A percentile compares a stretch with the other conserved stretches of the same genome.
phyloP scores from a whole-genome alignment of 1,140 invertebrate species.

The Drosophila nasuta region DNA sequence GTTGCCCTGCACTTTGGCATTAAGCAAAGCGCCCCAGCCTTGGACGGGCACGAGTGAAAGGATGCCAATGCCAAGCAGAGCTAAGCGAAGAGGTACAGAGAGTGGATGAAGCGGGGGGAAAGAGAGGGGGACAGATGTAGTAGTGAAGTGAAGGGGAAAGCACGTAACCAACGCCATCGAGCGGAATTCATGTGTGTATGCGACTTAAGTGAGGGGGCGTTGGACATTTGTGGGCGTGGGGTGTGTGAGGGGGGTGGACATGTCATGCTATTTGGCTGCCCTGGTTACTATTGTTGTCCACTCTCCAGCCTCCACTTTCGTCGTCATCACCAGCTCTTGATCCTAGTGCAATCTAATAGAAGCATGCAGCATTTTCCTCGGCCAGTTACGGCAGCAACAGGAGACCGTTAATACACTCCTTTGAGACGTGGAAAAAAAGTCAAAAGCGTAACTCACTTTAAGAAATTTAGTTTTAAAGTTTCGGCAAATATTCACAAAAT shows the following conservation, averaged over 20 bases:
- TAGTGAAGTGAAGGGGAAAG: slow-evolving; percentile 12
- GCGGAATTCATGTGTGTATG: slow-evolving; percentile 54
- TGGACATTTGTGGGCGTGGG: neutral
- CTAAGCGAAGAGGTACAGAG: neutral
- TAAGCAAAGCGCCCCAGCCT: slow-evolving; percentile 52
- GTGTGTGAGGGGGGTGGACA: slow-evolving; percentile 7
- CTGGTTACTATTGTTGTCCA: slow-evolving; percentile 58
- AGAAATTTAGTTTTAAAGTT: neutral
- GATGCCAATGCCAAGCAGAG: slow-evolving; percentile 47
- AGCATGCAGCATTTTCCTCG: slow-evolving; percentile 14
- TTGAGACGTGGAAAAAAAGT: neutral
- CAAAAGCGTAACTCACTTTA: slow-evolving; percentile 2
- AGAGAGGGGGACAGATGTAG: neutral
- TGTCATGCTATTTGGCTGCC: slow-evolving; percentile 60
- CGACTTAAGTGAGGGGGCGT: slow-evolving; percentile 31
- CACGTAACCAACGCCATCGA: slow-evolving; percentile 45
- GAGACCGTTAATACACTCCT: slow-evolving; percentile 18
- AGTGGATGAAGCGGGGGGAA: neutral
- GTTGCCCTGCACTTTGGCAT: slow-evolving; percentile 71
- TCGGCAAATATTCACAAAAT: neutral
- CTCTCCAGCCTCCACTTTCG: neutral
- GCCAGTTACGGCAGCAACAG: slow-evolving; percentile 9
- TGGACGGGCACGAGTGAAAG: slow-evolving; percentile 39
- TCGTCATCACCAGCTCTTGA: neutral
- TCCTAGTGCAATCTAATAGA: slow-evolving; percentile 14